These are phyloP conservation scores for Pipistrellus pipistrellus DNA, from an alignment of 2,797 vertebrate species.

Conservation along the genomic window DNA sequence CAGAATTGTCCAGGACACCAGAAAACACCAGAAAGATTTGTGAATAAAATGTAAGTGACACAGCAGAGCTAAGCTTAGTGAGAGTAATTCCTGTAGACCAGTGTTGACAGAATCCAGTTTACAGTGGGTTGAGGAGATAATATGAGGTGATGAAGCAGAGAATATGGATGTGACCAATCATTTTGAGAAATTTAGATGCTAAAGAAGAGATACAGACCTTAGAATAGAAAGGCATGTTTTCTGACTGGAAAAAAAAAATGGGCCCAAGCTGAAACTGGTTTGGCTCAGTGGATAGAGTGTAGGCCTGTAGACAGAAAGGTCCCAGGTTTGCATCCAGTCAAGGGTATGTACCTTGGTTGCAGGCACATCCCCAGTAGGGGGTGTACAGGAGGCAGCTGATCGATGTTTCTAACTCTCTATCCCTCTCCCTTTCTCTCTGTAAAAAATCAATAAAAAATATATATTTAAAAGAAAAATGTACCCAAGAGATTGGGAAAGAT, in stretches of 20 bases:
- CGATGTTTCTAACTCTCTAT: no score
- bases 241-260: background rate
- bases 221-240: background rate
- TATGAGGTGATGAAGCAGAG: background rate
- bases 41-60: background rate
- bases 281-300: no score
- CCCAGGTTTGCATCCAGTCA: no score
- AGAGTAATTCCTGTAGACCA: background rate
- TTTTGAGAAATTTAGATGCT: background rate
- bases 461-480: no score
- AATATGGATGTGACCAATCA: background rate
- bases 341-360: no score
- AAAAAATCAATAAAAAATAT: no score
- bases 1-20: background rate
- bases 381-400: no score
- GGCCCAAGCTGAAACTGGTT: no score
- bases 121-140: background rate
- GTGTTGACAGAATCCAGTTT: background rate
- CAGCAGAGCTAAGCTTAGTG: background rate
- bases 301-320: no score
- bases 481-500: background rate
- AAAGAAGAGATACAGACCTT: background rate
- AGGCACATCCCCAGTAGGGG: no score
- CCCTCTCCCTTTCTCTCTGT: no score
- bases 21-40: background rate